These are phyloP conservation scores for Athene cunicularia DNA, from an alignment of 2,113 vertebrate genomes.

Conservation along the genomic window DNA sequence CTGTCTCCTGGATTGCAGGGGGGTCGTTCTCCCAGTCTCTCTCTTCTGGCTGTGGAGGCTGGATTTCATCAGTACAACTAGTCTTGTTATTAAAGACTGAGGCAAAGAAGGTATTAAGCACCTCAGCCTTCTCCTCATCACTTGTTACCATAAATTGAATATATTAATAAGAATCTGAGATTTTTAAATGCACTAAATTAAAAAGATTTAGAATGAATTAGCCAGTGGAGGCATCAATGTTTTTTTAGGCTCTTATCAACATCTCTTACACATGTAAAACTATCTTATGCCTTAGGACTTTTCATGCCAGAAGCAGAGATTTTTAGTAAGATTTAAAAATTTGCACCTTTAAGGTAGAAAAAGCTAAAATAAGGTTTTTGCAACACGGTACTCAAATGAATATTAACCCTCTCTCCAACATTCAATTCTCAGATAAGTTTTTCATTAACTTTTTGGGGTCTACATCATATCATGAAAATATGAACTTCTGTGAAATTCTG, in stretches of 20 bases:
- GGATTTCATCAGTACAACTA: too few relatives aligned
- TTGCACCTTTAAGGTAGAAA: not conserved
- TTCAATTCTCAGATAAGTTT: not conserved
- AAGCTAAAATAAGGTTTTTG: not conserved
- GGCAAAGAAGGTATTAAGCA: too few relatives aligned
- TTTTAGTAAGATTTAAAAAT: not conserved
- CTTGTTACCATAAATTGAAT: not conserved
- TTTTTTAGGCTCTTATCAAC: not conserved
- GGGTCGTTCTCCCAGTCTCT: too few relatives aligned
- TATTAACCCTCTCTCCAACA: not conserved
- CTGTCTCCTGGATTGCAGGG: too few relatives aligned
- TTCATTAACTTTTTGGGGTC: not conserved
- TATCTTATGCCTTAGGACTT: not conserved
- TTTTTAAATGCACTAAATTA: not conserved
- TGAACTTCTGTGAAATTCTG: not conserved
- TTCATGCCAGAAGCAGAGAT: not conserved
- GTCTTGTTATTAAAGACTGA: too few relatives aligned
- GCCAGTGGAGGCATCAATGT: not conserved
- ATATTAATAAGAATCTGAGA: not conserved
- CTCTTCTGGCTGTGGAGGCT: too few relatives aligned
- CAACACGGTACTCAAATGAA: not conserved
- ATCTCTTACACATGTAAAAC: not conserved
- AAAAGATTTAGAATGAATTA: not conserved
- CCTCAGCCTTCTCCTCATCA: too few relatives aligned
- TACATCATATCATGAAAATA: not conserved